Evolutionary conservation across 2,888 invertebrate genomes (phyloP).

Genomic region (Pardosa pseudoannulata): DNA sequence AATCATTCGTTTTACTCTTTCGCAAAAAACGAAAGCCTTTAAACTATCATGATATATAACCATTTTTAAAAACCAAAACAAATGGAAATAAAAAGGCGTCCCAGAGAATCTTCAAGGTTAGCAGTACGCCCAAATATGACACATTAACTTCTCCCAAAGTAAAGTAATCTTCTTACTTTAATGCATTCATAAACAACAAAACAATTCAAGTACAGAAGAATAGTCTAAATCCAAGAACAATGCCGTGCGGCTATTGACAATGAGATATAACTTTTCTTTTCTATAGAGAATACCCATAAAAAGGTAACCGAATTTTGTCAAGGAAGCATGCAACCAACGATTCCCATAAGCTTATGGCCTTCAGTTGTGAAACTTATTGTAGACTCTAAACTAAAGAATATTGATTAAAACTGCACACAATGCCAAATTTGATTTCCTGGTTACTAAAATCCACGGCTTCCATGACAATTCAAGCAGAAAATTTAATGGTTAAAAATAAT

Average conservation of each 20-base stretch:
- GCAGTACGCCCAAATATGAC: neutral
- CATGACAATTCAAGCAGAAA: no score
- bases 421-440: no score
- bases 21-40: neutral
- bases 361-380: no score
- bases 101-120: neutral
- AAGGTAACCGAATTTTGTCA: neutral
- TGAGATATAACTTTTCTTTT: slow-evolving; percentile 38
- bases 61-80: neutral
- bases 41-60: neutral
- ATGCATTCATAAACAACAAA: slow-evolving; percentile 42
- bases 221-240: slow-evolving; percentile 33
- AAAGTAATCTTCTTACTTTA: slow-evolving; percentile 9
- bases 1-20: neutral
- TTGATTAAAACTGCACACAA: no score
- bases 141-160: neutral
- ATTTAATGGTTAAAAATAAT: no score
- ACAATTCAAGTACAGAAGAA: neutral
- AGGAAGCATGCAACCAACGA: neutral
- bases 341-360: no score
- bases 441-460: no score
- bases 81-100: neutral
- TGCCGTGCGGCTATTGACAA: slow-evolving; percentile 43
- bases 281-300: neutral
- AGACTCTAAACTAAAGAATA: no score